Base-by-base conservation (phyloP, 2,888 invertebrate species). In the Pandemis heparana region DNA sequence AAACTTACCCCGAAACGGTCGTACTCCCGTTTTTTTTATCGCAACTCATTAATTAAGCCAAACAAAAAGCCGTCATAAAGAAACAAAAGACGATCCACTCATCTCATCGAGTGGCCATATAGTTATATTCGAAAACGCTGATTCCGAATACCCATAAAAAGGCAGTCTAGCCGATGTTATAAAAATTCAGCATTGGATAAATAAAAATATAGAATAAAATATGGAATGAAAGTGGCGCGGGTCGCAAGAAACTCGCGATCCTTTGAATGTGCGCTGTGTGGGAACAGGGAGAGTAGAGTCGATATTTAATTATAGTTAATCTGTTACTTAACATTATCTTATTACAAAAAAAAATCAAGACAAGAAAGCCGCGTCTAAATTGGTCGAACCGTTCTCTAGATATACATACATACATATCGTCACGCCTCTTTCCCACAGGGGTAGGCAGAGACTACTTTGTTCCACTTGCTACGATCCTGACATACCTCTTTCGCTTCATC, bases 141-240 rank as follows among this genome's bases (percentile, higher is more conserved):
- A 85, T 82, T 14, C 69, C 7, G 82, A 79, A 83, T 83, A 83
- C 84, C 81, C 85, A 87, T 90, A 89, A 90, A 89, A 91, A 89
- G 79, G 79, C 65, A 65, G 89, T 90, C 91, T 92, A 89, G 91
- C 83, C 88, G 85, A 79, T 81, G 85, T 86, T 90, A 89, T 92
- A 92, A 92, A 92, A 92, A 92, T 92, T 92, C 88, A 83, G 84
- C 83, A 87, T 85, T 80, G 87, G 86, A 90, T 89, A 92, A 92
- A 92, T 92, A 92, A 92, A 91, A 93, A 90, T 92, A 92, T 92
- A 91, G 91, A 92, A 92, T 91, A 91, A 92, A 91, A 92, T 91
- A 93, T 92, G 92, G 89, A 90, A 91, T 90, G 91, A 91, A 92
- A 93, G 93, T 92, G 92, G 92, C 90, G 88, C 89, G 88, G 91